A percentile compares a stretch with the other conserved stretches of the same genome.
These are phyloP conservation scores for Oceanites oceanicus DNA, from an alignment of 2,113 vertebrate genomes.

Conservation along the genomic window DNA sequence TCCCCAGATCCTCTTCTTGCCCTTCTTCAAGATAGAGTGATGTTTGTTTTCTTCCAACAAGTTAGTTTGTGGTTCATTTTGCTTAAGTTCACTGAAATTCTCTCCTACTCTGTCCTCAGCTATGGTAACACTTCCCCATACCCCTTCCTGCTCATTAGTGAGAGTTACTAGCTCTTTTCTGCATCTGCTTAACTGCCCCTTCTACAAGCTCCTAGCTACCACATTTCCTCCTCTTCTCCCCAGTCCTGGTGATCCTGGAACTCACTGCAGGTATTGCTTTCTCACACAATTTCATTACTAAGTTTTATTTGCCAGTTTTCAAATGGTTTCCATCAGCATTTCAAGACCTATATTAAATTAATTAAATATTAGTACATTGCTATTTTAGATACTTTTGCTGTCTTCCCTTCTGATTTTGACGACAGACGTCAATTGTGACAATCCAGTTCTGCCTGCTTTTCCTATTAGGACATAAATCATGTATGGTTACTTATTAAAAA, in stretches of 20 bases:
- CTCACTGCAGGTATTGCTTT: neutral
- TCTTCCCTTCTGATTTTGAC: neutral
- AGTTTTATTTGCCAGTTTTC: neutral
- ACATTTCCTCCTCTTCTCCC: neutral
- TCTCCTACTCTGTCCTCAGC: neutral
- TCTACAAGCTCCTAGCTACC: neutral
- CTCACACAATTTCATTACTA: neutral
- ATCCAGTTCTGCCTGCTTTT: neutral
- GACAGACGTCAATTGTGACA: neutral
- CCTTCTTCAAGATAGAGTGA: neutral
- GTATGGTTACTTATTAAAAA: neutral
- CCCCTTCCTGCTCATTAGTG: neutral
- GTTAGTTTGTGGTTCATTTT: neutral
- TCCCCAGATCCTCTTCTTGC: neutral
- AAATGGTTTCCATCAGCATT: neutral
- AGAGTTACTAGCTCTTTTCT: neutral
- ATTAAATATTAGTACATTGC: neutral
- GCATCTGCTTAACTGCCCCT: neutral
- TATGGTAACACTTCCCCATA: neutral
- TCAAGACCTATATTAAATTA: neutral
- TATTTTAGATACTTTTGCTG: neutral
- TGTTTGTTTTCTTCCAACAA: neutral
- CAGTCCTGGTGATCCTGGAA: neutral
- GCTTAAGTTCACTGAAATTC: neutral
- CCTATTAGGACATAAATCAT: neutral